Evolutionary conservation across 30 jellyfish, hydroid and myxozoan genomes (phyloP), one percentile per base, ranked within the genome.

Genomic region (Calvadosia cruxmelitensis): DNA sequence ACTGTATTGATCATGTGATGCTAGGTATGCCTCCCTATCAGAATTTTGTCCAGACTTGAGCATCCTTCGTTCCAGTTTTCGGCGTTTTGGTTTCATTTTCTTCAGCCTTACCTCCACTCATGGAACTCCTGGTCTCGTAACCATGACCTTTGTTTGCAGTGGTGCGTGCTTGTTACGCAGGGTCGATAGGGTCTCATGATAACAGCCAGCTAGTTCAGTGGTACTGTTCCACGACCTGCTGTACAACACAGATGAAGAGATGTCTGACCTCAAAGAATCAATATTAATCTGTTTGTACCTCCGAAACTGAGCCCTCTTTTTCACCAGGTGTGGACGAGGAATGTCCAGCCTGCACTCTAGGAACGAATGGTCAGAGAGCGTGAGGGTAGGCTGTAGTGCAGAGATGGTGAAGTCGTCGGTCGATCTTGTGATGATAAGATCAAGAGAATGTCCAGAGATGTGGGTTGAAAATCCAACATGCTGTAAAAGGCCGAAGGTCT

Each of bases 401-500:
- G n/a, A n/a, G n/a, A n/a, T n/a, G n/a, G n/a, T n/a, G n/a, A 34
- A 3, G 50, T 72, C 83, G 33, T 51, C 31, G 62, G 53, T 76
- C 69, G 53, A 53, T 49, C 57, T 72, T 1, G 75, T 72, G 31
- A 72, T 72, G 12, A 72, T 20, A 30, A 61, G 33, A 28, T 72
- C 66, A 34, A 72, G 36, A 61, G 78, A 53, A 61, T 53, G 83
- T 31, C 76, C 78, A 20, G 83, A 72, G 66, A 30, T 76, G 27
- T 72, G 75, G 42, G 67, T 72, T 72, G 51, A 76, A 48, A 72
- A 30, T 31, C 50, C 30, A 53, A 52, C 83, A 72, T 33, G 78
- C n/a, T 72, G 53, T 33, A 28, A 29, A 24, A 61, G 52, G 36
- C 78, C n/a, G n/a, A n/a, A n/a, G n/a, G n/a, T n/a, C n/a, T n/a